A percentile compares a stretch with the other conserved stretches of the same genome.
These are phyloP conservation scores for Perizoma affinitatum DNA, from an alignment of 2,888 invertebrate genomes.

Conservation along the genomic window DNA sequence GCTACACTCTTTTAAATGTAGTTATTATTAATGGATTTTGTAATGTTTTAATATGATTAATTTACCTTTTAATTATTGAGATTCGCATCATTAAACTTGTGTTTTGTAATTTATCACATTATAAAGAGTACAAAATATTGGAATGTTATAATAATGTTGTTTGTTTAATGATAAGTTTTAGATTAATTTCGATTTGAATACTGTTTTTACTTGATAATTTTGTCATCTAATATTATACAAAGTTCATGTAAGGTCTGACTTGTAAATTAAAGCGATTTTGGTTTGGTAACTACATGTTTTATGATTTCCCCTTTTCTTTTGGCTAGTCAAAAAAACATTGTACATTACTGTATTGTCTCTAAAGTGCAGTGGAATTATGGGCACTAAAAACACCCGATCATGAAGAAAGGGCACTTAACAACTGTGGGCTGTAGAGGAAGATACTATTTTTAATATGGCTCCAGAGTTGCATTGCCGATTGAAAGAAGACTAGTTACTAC, in stretches of 20 bases:
- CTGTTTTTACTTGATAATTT: slow-evolving; percentile 75
- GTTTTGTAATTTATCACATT: slow-evolving; percentile 84
- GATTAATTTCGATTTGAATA: slow-evolving; percentile 78
- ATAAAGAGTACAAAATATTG: slow-evolving; percentile 83
- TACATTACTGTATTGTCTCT: too few species aligned
- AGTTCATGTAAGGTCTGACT: slow-evolving; percentile 69
- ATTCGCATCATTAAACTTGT: slow-evolving; percentile 68
- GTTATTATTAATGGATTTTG: slow-evolving; percentile 77
- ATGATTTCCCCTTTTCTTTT: neutral
- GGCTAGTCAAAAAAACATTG: too few species aligned
- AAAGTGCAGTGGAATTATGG: too few species aligned
- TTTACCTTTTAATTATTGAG: slow-evolving; percentile 81
- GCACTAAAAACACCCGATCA: too few species aligned
- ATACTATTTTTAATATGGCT: too few species aligned
- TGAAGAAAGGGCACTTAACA: too few species aligned
- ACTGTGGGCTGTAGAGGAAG: too few species aligned
- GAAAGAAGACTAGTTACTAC: too few species aligned
- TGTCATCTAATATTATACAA: slow-evolving; percentile 77
- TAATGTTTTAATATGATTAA: slow-evolving; percentile 81
- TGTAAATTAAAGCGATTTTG: slow-evolving; percentile 84
- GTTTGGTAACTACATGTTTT: slow-evolving; percentile 64
- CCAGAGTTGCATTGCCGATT: too few species aligned
- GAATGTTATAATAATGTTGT: slow-evolving; percentile 83
- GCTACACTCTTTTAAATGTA: slow-evolving; percentile 77
- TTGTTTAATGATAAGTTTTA: slow-evolving; percentile 79